A percentile compares a stretch with the other conserved stretches of the same genome.
Conservation (phyloP, 2,888 invertebrate species). For the Athetis lepigone region DNA sequence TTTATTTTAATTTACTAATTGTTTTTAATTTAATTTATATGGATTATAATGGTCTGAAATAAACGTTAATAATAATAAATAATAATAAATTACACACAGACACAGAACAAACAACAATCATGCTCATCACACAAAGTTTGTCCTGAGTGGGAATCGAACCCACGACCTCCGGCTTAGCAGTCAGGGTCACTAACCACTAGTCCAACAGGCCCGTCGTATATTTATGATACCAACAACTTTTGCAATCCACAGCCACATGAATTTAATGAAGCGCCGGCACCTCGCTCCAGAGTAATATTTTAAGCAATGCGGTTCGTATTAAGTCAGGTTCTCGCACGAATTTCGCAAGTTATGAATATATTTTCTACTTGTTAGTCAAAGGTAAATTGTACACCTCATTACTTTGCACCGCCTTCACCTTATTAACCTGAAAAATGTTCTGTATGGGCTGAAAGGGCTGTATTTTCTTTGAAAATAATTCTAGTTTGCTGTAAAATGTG, state of each 20-base stretch:
- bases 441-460: constrained; percentile 12
- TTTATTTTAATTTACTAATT: no score
- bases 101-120: no score
- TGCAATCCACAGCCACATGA: constrained; percentile 23
- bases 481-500: constrained; percentile 3
- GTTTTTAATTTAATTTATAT: no score
- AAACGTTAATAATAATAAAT: no score
- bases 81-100: no score
- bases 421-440: constrained; percentile 37
- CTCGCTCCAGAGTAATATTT: constrained; percentile 23
- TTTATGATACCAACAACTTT: constrained; percentile 14
- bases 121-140: no score
- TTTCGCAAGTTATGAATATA: constrained; percentile 53
- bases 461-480: constrained; percentile 11
- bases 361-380: constrained; percentile 61
- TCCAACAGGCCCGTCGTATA: no score
- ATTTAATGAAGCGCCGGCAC: constrained; percentile 26
- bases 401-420: constrained; percentile 33
- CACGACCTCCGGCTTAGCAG: no score
- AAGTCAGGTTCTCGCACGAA: constrained; percentile 21
- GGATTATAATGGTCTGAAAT: no score
- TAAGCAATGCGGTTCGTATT: constrained; percentile 36
- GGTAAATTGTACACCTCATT: constrained; percentile 59
- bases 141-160: no score
- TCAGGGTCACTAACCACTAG: no score